Conservation (phyloP, 2,797 vertebrate species). For the Malacoctenus gilli region DNA sequence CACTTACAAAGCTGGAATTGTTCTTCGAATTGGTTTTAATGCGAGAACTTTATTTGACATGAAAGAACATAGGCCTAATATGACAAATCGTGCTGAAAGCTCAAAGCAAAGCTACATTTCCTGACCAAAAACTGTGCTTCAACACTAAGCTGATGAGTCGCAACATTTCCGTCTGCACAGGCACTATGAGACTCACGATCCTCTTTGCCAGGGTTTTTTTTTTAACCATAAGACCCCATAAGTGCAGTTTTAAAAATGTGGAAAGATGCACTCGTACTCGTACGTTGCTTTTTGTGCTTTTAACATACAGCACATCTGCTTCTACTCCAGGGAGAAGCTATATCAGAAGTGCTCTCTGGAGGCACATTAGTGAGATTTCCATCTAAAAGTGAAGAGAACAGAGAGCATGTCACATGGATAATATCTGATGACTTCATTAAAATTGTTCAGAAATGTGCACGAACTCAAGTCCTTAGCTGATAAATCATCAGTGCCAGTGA, state of each 20-base stretch:
- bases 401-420: not conserved
- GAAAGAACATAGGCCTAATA: no score
- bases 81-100: not conserved
- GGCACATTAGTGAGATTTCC: not conserved
- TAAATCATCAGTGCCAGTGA: not conserved
- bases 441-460: not conserved
- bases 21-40: no score
- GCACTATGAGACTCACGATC: no score
- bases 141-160: no score
- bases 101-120: not conserved
- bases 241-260: not conserved
- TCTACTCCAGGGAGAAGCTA: not conserved
- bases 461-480: not conserved
- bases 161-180: no score
- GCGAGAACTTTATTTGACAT: no score
- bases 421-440: not conserved
- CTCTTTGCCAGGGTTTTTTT: no score
- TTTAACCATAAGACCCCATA: no score
- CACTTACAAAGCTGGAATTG: no score
- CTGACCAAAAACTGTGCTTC: not conserved
- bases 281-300: not conserved
- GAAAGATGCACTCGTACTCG: not conserved
- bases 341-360: not conserved
- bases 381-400: conserved; percentile 1
- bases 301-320: not conserved